Percentiles rank a stretch among this genome's conserved stretches.
These are phyloP conservation scores for Liparis tanakae DNA, from an alignment of 2,797 vertebrate species.

Conservation along the genomic window DNA sequence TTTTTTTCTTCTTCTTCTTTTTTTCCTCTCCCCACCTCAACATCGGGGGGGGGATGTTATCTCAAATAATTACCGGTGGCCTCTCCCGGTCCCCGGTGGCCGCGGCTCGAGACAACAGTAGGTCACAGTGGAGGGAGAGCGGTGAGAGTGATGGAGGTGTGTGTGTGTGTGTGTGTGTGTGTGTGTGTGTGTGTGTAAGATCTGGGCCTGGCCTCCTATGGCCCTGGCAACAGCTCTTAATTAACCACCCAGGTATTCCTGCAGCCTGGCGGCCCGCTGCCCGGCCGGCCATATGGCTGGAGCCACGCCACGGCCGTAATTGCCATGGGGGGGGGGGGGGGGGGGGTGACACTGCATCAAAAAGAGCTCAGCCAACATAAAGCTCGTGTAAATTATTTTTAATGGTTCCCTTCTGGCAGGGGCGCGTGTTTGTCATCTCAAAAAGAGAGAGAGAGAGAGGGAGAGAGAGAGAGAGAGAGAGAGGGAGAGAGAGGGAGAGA, in stretches of 20 bases:
- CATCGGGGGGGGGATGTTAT: constrained; percentile 91
- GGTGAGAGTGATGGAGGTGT: constrained; percentile 78
- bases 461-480: too few relatives aligned
- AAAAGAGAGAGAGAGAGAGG: constrained; percentile 57
- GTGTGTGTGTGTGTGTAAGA: constrained; percentile 81
- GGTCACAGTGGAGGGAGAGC: constrained; percentile 77
- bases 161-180: constrained; percentile 86
- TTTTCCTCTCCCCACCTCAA: constrained; percentile 84
- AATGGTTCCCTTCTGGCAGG: constrained; percentile 93
- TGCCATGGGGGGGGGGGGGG: constrained; percentile 65
- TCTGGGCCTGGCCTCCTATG: constrained; percentile 94
- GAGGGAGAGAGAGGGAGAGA: too few relatives aligned
- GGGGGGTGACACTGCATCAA: constrained; percentile 92
- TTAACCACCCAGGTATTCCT: constrained; percentile 99
- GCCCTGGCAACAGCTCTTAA: constrained; percentile 97
- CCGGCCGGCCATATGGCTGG: constrained; percentile 96
- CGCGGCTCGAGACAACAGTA: constrained; percentile 78
- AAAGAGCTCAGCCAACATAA: constrained; percentile 88
- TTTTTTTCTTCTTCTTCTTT: constrained; percentile 73
- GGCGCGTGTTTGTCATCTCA: constrained; percentile 89
- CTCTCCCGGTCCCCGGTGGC: constrained; percentile 93
- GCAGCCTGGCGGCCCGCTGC: constrained; percentile 87
- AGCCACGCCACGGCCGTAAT: constrained; percentile 90
- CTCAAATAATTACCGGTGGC: constrained; percentile 98
- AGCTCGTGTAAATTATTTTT: constrained; percentile 97